These are phyloP conservation scores for Amyelois transitella DNA, from an alignment of 1,140 invertebrate genomes.

Conservation along the genomic window DNA sequence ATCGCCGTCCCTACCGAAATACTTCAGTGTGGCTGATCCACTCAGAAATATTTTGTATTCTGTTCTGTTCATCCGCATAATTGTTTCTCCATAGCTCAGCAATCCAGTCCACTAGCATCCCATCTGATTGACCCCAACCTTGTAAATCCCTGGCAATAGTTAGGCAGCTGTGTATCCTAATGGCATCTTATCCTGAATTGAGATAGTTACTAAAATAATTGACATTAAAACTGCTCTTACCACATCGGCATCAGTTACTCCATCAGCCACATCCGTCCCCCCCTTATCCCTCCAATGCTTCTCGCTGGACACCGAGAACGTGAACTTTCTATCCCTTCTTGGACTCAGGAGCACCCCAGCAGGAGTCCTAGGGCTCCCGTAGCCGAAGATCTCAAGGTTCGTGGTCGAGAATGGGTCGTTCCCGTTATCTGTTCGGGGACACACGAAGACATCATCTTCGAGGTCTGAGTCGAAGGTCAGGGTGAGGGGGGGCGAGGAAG, in stretches of 20 bases:
- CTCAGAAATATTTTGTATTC: no score
- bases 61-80: no score
- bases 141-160: no score
- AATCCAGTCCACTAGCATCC: no score
- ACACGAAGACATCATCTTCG: conserved; percentile 60
- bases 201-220: no score
- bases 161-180: no score
- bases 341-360: conserved; percentile 58
- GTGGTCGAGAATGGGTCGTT: conserved; percentile 55
- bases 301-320: conserved; percentile 54
- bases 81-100: no score
- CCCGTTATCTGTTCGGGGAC: conserved; percentile 42
- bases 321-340: conserved; percentile 51
- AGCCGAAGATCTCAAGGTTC: conserved; percentile 59
- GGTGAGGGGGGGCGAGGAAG: conserved; percentile 50
- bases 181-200: no score
- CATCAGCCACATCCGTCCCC: conserved; percentile 59
- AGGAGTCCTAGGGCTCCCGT: conserved; percentile 47
- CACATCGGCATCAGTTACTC: conserved; percentile 45
- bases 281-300: conserved; percentile 67
- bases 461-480: conserved; percentile 50
- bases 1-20: no score
- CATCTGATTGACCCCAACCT: no score
- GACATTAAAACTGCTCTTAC: no score
- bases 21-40: no score